Evolutionary conservation across 2,113 vertebrate species (phyloP).

Genomic region (Poeciliopsis retropinna): DNA sequence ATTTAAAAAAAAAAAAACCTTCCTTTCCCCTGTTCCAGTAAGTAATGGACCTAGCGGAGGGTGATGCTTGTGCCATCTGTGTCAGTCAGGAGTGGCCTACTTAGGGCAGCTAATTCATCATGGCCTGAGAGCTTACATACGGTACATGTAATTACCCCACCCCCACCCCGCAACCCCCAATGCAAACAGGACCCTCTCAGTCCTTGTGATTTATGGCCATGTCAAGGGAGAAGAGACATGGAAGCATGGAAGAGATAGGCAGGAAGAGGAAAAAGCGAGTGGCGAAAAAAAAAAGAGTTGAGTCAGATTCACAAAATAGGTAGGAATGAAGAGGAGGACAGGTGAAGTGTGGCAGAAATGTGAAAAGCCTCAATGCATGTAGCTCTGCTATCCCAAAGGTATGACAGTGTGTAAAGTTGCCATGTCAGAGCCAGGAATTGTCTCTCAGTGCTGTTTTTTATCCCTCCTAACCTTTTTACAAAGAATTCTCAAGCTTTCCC

Average conservation of each 20-base stretch:
- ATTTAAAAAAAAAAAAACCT: conserved; percentile 1
- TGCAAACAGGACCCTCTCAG: conserved; percentile 73
- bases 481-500: conserved; percentile 6
- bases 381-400: conserved; percentile 22
- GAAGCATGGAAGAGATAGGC: conserved; percentile 43
- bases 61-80: conserved; percentile 63
- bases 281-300: conserved; percentile 5
- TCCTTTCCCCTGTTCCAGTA: conserved; percentile 30
- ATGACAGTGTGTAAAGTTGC: conserved; percentile 31
- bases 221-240: conserved; percentile 55
- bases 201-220: conserved; percentile 76
- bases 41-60: conserved; percentile 27
- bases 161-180: conserved; percentile 34
- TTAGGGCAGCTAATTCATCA: conserved; percentile 80
- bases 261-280: conserved; percentile 5
- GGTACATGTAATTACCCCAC: conserved; percentile 71
- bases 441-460: conserved; percentile 8
- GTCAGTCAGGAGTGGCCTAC: conserved; percentile 79
- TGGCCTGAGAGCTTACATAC: conserved; percentile 73
- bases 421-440: conserved; percentile 42
- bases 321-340: conserved; percentile 30
- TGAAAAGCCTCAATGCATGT: neutral
- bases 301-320: neutral
- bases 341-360: conserved; percentile 32
- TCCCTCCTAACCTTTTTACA: conserved; percentile 28